Base-by-base conservation (phyloP, 2,888 invertebrate species). In the Lasioglossum morio region DNA sequence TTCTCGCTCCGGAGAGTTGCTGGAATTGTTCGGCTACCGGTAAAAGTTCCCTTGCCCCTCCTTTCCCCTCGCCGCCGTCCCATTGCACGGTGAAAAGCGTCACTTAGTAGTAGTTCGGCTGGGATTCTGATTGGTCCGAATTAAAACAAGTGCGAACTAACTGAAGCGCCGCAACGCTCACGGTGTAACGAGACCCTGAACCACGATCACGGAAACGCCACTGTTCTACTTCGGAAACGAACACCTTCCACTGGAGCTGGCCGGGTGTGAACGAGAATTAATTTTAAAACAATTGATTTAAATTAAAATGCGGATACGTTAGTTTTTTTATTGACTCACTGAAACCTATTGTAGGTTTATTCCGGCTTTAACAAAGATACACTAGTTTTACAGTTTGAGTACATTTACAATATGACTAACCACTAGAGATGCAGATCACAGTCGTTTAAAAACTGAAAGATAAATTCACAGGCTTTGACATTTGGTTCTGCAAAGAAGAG, bases 51-150 rank as follows among this genome's bases (percentile, higher is more conserved):
- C 81, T 79, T 53, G 53, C n/a, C 12, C n/a, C 57, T 3, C 57
- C n/a, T 4, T n/a, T 10, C 57, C 57, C 57, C 23, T 23, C 2
- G 16, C 2, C 2, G 16, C 2, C n/a, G 2, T 43, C 77, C 37
- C 48, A 73, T 69, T 37, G 53, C 60, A 34, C 79, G 57, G 63
- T 79, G 88, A 87, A 88, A 91, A 88, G 87, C 88, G 81, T 92
- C 86, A 88, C 87, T 90, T 88, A 84, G 79, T 85, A 88, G 87
- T 87, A 66, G 66, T 90, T 84, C 87, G 73, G 70, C 86, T 86
- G 91, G 4, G 90, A 87, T 90, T 86, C 89, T 82, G 89, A 88
- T 90, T 86, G 84, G 78, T 72, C 16, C 79, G 79, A 81, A 88
- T 88, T 91, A 87, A 88, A 88, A 87, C 85, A 81, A 86, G 85